Evolutionary conservation across 2,888 invertebrate species (phyloP).

Genomic region (Epistrophella euchroma): DNA sequence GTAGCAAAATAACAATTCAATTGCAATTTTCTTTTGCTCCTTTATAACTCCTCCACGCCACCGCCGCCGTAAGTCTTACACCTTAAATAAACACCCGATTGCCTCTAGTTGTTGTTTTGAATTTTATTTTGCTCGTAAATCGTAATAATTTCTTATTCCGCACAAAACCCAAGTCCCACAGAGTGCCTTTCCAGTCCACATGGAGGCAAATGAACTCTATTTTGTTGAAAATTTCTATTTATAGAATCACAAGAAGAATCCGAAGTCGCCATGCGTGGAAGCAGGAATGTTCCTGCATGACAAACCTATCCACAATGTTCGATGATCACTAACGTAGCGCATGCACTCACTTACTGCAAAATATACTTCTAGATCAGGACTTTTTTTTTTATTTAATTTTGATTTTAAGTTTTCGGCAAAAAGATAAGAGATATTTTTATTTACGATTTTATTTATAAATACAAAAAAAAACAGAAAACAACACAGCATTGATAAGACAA

Average conservation of each 20-base stretch:
- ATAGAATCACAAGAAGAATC: background rate
- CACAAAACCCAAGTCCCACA: background rate
- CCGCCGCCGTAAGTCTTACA: background rate
- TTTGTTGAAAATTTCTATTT: constrained; percentile 57
- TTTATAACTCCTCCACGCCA: background rate
- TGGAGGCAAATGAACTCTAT: constrained; percentile 56
- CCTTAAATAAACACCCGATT: background rate
- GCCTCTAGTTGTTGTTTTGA: background rate
- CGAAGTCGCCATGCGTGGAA: constrained; percentile 6
- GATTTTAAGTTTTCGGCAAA: constrained; percentile 31
- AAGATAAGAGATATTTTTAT: constrained; percentile 5
- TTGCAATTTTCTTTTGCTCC: background rate
- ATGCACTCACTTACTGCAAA: constrained; percentile 17
- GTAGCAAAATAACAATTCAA: background rate
- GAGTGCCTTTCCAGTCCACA: constrained; percentile 5
- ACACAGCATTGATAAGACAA: constrained; percentile 3
- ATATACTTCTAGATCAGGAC: constrained; percentile 50
- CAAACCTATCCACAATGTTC: constrained; percentile 16
- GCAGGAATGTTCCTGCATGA: constrained; percentile 11
- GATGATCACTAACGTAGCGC: constrained; percentile 53
- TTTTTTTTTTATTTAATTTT: background rate
- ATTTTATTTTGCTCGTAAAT: constrained; percentile 11
- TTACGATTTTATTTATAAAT: background rate
- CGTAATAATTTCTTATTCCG: constrained; percentile 35
- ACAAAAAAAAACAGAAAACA: background rate